Conservation (phyloP, 2,888 invertebrate genomes). For the Euproctis similis region DNA sequence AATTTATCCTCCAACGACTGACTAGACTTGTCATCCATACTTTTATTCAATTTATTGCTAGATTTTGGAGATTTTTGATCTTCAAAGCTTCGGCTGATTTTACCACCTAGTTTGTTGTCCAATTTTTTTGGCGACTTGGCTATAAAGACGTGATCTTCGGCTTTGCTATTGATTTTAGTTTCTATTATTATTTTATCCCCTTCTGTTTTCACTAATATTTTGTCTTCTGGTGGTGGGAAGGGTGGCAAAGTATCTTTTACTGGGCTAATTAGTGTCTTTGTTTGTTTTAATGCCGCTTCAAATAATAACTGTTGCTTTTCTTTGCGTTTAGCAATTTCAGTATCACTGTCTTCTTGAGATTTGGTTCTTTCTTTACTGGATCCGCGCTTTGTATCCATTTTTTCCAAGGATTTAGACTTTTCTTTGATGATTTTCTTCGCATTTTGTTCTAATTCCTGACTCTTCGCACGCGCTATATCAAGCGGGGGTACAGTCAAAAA, state of each 20-base stretch:
- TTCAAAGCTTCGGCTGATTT: constrained; percentile 78
- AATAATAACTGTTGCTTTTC: constrained; percentile 85
- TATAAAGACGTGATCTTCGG: constrained; percentile 84
- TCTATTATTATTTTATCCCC: constrained; percentile 82
- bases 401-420: constrained; percentile 81
- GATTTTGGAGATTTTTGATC: constrained; percentile 74
- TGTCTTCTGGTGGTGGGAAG: constrained; percentile 83
- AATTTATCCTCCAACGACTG: constrained; percentile 78
- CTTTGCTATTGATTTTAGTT: constrained; percentile 83
- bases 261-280: constrained; percentile 83
- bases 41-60: constrained; percentile 76
- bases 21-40: constrained; percentile 77
- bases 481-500: constrained; percentile 71
- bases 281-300: constrained; percentile 84
- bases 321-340: constrained; percentile 82
- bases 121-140: constrained; percentile 84
- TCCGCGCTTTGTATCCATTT: constrained; percentile 75
- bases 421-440: constrained; percentile 76
- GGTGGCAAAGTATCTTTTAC: constrained; percentile 82
- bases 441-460: constrained; percentile 76
- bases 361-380: constrained; percentile 80
- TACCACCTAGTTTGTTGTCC: constrained; percentile 76
- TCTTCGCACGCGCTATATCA: constrained; percentile 76
- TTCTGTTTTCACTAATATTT: constrained; percentile 82
- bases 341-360: constrained; percentile 83